Evolutionary conservation across 2,888 invertebrate species (phyloP).

Genomic region (Amphipoea oculea): DNA sequence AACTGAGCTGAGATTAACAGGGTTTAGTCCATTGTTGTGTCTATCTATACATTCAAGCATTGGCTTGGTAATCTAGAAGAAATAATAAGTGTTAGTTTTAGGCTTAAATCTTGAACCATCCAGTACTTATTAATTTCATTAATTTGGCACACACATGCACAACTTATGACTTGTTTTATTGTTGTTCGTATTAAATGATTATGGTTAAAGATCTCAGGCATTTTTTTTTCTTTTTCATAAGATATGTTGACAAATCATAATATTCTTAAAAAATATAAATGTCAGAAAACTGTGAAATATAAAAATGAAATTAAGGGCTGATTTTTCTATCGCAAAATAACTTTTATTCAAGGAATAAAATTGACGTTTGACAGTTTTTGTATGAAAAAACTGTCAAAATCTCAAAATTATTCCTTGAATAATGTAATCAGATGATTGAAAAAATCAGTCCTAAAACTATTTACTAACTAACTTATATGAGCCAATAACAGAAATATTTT

Average conservation of each 20-base stretch:
- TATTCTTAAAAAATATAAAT: not conserved
- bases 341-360: too few relatives aligned
- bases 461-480: not conserved
- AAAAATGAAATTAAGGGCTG: not conserved
- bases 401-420: too few relatives aligned
- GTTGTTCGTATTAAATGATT: not conserved
- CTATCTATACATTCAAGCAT: slow-evolving; percentile 25
- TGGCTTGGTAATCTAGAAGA: slow-evolving; percentile 37
- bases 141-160: not conserved
- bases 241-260: not conserved
- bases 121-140: not conserved
- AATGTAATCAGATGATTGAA: too few relatives aligned
- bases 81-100: not conserved
- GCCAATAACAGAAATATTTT: not conserved
- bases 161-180: not conserved
- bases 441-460: too few relatives aligned
- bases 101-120: not conserved
- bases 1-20: slow-evolving; percentile 17
- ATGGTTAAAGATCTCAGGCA: not conserved
- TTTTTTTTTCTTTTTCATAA: not conserved
- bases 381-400: too few relatives aligned
- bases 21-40: slow-evolving; percentile 28
- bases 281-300: not conserved
- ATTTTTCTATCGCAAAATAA: too few relatives aligned
- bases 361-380: too few relatives aligned